Evolutionary conservation across 37 sponge, comb jelly and placozoan genomes (phyloP).

Genomic region (Chondrosia reniformis): DNA sequence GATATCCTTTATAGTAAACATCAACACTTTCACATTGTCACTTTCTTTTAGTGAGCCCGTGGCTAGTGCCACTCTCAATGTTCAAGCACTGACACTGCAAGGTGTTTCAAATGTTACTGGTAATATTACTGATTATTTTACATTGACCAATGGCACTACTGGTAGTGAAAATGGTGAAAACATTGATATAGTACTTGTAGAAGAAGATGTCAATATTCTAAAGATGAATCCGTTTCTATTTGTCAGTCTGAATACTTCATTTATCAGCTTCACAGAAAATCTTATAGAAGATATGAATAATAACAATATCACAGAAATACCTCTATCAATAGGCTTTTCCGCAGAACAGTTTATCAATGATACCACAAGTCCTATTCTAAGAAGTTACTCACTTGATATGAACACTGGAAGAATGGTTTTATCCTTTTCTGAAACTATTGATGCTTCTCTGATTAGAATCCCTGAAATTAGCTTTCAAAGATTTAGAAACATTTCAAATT

Average conservation of each 20-base stretch:
- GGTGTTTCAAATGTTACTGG: conserved; percentile 21
- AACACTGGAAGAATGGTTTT: conserved; percentile 62
- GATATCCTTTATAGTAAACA: conserved; percentile 41
- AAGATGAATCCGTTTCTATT: conserved; percentile 51
- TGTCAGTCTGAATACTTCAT: conserved; percentile 42
- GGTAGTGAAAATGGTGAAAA: conserved; percentile 56
- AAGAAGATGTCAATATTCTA: conserved; percentile 69
- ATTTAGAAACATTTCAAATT: conserved; percentile 45
- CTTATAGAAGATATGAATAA: conserved; percentile 83
- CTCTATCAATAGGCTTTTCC: conserved; percentile 10
- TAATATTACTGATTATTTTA: conserved; percentile 29
- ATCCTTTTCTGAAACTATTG: conserved; percentile 77
- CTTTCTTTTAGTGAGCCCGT: conserved; percentile 79
- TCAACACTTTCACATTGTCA: conserved; percentile 31
- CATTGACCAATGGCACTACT: conserved; percentile 47
- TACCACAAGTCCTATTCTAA: conserved; percentile 41
- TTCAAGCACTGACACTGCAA: conserved; percentile 70
- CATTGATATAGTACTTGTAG: conserved; percentile 42
- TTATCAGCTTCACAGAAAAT: conserved; percentile 41
- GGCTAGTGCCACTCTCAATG: conserved; percentile 41
- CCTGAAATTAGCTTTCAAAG: conserved; percentile 51
- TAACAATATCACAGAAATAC: conserved; percentile 46
- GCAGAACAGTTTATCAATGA: conserved; percentile 54
- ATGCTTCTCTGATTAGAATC: conserved; percentile 55
- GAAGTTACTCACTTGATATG: conserved; percentile 68